Percentiles rank a stretch among this genome's conserved stretches.
Evolutionary conservation across 2,113 vertebrate genomes (phyloP).

Genomic region (Dinomys branickii): DNA sequence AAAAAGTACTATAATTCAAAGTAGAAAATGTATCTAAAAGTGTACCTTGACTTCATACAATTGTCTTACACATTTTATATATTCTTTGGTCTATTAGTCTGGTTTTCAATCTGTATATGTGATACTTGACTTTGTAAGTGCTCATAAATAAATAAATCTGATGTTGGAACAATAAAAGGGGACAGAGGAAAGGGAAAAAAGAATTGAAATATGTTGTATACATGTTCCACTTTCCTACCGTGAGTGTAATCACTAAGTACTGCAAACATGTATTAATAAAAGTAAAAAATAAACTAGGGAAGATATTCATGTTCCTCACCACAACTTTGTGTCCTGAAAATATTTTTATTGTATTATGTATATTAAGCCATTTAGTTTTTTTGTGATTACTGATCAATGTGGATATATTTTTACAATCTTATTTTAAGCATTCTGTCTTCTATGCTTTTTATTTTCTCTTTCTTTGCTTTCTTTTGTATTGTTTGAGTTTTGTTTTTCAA

Average conservation of each 20-base stretch:
- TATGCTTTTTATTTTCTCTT: neutral
- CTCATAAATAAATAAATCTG: neutral
- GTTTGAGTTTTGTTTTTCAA: neutral
- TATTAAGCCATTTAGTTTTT: neutral
- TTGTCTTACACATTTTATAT: neutral
- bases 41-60: neutral
- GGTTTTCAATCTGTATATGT: neutral
- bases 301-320: neutral
- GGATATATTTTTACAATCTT: neutral
- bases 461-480: neutral
- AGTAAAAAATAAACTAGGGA: neutral
- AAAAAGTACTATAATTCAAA: neutral
- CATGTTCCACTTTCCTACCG: neutral
- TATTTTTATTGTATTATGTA: neutral
- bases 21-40: neutral
- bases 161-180: no score
- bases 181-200: no score
- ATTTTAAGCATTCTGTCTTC: neutral
- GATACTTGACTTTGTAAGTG: neutral
- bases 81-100: neutral
- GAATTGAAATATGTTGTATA: neutral
- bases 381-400: conserved; percentile 20
- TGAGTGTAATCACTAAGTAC: neutral
- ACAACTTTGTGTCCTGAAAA: neutral
- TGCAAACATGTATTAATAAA: neutral